A percentile compares a stretch with the other conserved stretches of the same genome.
Evolutionary conservation across 1,140 invertebrate species (phyloP).

Genomic region (Pogonomyrmex californicus): DNA sequence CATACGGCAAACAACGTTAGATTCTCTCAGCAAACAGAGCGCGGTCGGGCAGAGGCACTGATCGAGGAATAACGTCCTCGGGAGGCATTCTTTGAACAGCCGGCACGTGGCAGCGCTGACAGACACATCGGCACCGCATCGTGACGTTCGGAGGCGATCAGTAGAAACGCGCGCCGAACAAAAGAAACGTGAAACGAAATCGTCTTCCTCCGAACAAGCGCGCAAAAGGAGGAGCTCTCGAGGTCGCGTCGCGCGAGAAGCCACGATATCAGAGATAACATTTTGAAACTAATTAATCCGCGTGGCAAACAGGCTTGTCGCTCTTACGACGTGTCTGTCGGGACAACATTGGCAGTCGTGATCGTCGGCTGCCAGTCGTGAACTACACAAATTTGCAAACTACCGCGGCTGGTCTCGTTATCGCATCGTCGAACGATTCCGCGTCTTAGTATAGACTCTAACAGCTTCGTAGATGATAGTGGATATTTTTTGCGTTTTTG

Average conservation of each 20-base stretch:
- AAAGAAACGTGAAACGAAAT: constrained; percentile 35
- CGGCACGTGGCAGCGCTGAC: constrained; percentile 62
- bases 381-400: constrained; percentile 32
- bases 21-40: constrained; percentile 57
- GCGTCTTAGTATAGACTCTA: neutral
- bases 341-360: constrained; percentile 27
- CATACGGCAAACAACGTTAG: constrained; percentile 17
- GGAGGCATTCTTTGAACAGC: constrained; percentile 48
- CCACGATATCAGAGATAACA: constrained; percentile 64
- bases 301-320: constrained; percentile 56
- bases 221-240: constrained; percentile 20
- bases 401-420: neutral
- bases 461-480: neutral
- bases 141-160: constrained; percentile 14
- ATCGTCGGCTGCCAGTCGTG: neutral
- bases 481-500: neutral
- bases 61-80: constrained; percentile 21
- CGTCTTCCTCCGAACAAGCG: neutral
- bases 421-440: constrained; percentile 2
- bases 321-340: constrained; percentile 52
- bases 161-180: constrained; percentile 29
- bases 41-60: neutral
- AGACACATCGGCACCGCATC: constrained; percentile 46
- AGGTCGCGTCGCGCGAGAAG: constrained; percentile 18
- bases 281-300: constrained; percentile 68